These are phyloP conservation scores for Acyrthosiphon pisum DNA, from an alignment of 1,140 invertebrate genomes.

Conservation along the genomic window DNA sequence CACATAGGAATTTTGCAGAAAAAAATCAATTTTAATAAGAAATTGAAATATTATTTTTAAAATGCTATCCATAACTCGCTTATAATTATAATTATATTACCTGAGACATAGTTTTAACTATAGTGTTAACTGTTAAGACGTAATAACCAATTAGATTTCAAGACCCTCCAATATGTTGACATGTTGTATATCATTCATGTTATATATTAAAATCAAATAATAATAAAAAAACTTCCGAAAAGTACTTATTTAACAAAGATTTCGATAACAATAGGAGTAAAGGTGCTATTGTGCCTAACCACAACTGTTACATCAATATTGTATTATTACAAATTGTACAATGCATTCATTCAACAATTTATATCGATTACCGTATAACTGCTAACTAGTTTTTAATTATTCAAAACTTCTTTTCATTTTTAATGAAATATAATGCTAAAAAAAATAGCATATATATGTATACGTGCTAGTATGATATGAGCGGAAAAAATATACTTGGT, in stretches of 20 bases:
- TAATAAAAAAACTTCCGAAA: conserved; percentile 3
- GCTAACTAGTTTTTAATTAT: neutral
- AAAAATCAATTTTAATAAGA: too few relatives aligned
- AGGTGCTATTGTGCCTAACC: neutral
- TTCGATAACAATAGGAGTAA: neutral
- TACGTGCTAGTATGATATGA: neutral
- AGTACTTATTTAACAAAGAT: conserved; percentile 12
- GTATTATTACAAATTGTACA: neutral
- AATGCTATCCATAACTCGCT: neutral
- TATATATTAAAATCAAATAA: neutral
- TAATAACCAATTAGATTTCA: neutral
- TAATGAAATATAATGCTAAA: neutral
- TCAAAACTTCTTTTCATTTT: neutral
- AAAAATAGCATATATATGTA: neutral
- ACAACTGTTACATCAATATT: neutral
- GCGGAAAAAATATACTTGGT: neutral
- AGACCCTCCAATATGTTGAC: neutral
- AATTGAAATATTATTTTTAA: neutral
- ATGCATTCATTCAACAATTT: conserved; percentile 1
- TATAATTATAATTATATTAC: neutral
- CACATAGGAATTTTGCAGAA: too few relatives aligned
- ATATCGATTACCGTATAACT: conserved; percentile 10
- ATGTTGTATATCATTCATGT: neutral
- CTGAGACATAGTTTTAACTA: neutral
- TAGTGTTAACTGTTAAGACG: neutral